Evolutionary conservation across 2,113 vertebrate species (phyloP).

Genomic region (Muntiacus reevesi): DNA sequence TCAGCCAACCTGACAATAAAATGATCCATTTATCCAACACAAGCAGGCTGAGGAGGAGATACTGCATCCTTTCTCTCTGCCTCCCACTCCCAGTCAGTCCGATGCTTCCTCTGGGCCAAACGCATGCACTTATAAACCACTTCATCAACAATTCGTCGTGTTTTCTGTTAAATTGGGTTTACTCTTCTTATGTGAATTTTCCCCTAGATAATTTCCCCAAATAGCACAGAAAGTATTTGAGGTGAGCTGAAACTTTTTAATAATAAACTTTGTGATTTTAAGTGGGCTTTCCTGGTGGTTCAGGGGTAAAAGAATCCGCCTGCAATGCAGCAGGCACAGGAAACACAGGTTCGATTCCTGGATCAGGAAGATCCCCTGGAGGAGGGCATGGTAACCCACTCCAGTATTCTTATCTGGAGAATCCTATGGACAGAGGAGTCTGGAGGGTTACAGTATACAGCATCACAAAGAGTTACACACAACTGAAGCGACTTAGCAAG

Average conservation of each 20-base stretch:
- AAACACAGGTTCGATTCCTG: neutral
- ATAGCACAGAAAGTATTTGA: slow-evolving; percentile 43
- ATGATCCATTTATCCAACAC: slow-evolving; percentile 50
- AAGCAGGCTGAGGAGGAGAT: neutral
- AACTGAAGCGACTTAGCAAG: neutral
- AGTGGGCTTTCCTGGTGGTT: neutral
- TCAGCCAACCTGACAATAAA: slow-evolving; percentile 54
- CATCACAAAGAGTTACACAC: neutral
- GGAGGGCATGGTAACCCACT: neutral
- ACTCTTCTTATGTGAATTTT: slow-evolving; percentile 50
- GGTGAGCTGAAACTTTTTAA: slow-evolving; percentile 57
- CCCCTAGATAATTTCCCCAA: slow-evolving; percentile 47
- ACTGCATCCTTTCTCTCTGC: neutral
- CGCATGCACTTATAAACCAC: neutral
- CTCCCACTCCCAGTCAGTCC: neutral
- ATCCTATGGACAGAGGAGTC: neutral
- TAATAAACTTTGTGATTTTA: slow-evolving; percentile 39
- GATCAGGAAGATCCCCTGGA: neutral
- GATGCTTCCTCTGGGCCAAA: slow-evolving; percentile 55
- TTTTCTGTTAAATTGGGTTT: slow-evolving; percentile 65
- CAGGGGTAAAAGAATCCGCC: neutral
- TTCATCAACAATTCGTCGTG: slow-evolving; percentile 62
- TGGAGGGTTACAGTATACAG: neutral
- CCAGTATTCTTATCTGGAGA: neutral
- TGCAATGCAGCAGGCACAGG: neutral